A percentile compares a stretch with the other conserved stretches of the same genome.
These are phyloP conservation scores for Erpornis zantholeuca DNA, from an alignment of 2,113 vertebrate genomes.

Conservation along the genomic window DNA sequence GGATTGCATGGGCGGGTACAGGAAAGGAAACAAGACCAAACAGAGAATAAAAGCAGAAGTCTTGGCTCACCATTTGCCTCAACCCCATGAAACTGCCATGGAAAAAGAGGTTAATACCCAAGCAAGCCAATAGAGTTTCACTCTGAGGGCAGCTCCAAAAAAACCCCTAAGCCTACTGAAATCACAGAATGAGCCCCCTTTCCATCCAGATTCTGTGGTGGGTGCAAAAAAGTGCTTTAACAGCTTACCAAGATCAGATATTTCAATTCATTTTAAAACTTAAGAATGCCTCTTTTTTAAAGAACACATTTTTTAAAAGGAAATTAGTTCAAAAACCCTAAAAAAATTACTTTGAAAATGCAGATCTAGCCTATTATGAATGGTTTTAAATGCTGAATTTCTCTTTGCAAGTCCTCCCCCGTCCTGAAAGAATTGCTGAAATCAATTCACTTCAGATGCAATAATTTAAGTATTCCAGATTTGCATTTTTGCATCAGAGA, in stretches of 20 bases:
- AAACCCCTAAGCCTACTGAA: neutral
- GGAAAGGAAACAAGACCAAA: neutral
- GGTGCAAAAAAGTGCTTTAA: neutral
- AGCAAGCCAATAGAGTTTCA: neutral
- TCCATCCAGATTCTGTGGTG: neutral
- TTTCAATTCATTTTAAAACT: neutral
- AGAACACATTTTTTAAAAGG: neutral
- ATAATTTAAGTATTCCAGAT: neutral
- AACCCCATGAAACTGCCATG: neutral
- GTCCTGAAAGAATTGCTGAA: neutral
- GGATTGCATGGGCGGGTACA: neutral
- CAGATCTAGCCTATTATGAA: neutral
- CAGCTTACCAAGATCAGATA: neutral
- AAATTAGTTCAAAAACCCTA: neutral
- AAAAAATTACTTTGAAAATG: neutral
- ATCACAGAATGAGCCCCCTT: neutral
- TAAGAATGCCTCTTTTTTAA: neutral
- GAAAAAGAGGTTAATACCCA: neutral
- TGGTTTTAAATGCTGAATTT: neutral
- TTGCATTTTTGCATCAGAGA: neutral
- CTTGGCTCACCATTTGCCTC: neutral
- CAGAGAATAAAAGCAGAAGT: conserved; percentile 34
- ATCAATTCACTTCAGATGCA: neutral
- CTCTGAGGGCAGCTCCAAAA: neutral
- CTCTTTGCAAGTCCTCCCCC: neutral